Conservation (phyloP, 1,140 invertebrate genomes). For the Prorops nasuta region DNA sequence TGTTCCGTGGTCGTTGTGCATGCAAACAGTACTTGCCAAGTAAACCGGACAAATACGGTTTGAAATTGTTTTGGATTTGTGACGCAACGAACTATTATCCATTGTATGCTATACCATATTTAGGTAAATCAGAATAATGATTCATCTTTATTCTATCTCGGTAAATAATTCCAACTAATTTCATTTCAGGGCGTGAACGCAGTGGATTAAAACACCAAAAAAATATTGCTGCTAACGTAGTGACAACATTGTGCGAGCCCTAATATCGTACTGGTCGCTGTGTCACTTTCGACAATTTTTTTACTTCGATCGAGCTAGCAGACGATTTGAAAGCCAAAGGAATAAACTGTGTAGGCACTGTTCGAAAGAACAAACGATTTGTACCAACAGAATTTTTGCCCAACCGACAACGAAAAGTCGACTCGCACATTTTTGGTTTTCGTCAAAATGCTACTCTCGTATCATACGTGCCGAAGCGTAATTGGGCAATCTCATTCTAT, state of each 20-base stretch:
- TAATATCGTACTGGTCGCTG: no score
- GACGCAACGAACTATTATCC: not conserved
- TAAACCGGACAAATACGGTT: not conserved
- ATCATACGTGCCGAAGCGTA: not conserved
- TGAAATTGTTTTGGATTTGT: constrained; percentile 2
- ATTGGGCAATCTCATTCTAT: not conserved
- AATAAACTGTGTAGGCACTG: no score
- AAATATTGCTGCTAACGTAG: no score
- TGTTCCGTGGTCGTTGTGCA: not conserved
- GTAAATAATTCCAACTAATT: not conserved
- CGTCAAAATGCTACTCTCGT: not conserved
- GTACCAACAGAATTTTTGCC: no score
- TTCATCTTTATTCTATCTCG: no score
- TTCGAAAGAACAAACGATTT: no score
- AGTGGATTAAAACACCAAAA: no score
- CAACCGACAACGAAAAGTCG: not conserved
- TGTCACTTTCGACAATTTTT: not conserved
- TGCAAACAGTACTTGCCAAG: not conserved
- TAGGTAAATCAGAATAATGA: no score
- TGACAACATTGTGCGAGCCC: no score
- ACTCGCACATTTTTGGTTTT: not conserved
- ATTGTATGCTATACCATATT: not conserved
- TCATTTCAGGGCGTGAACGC: not conserved
- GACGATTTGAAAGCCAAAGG: not conserved
- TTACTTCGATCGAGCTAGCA: not conserved